These are phyloP conservation scores for Maccullochella peelii DNA, from an alignment of 2,113 vertebrate species.

Conservation along the genomic window DNA sequence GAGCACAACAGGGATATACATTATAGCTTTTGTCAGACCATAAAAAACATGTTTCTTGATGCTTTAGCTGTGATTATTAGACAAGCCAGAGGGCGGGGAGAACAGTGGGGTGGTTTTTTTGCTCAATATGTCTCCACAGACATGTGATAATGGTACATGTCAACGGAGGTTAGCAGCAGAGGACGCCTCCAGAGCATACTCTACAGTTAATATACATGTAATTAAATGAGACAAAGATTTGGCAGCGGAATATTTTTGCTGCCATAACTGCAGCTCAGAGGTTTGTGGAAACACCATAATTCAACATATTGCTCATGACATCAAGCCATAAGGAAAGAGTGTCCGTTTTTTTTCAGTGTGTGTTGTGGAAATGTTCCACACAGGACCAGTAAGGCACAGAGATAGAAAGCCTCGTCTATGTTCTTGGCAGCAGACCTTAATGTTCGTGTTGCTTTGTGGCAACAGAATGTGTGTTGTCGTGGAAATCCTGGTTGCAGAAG, in stretches of 20 bases:
- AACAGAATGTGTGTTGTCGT: too few species aligned
- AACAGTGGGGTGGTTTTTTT: constrained; percentile 4
- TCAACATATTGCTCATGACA: constrained; percentile 26
- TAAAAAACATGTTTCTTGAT: constrained; percentile 68
- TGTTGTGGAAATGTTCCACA: not conserved
- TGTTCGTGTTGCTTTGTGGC: not conserved
- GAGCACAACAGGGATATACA: constrained; percentile 65
- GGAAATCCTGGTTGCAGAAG: not conserved
- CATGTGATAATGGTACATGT: constrained; percentile 60
- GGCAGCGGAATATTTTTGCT: constrained; percentile 35
- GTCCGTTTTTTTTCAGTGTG: not conserved
- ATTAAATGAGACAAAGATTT: constrained; percentile 60
- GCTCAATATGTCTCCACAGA: constrained; percentile 34
- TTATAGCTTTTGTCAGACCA: constrained; percentile 68
- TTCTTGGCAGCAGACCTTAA: not conserved
- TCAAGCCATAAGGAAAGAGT: not conserved
- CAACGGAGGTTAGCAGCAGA: constrained; percentile 42
- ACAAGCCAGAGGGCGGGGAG: constrained; percentile 19
- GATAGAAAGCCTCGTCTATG: not conserved
- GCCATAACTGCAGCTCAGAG: constrained; percentile 23
- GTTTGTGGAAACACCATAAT: constrained; percentile 37
- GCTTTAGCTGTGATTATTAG: constrained; percentile 64
- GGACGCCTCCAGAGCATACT: constrained; percentile 19
- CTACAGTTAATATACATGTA: constrained; percentile 39
- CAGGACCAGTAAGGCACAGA: not conserved